Percentiles rank a stretch among this genome's conserved stretches.
These are phyloP conservation scores for Drosophila leontia DNA, from an alignment of 1,140 invertebrate genomes.

Conservation along the genomic window DNA sequence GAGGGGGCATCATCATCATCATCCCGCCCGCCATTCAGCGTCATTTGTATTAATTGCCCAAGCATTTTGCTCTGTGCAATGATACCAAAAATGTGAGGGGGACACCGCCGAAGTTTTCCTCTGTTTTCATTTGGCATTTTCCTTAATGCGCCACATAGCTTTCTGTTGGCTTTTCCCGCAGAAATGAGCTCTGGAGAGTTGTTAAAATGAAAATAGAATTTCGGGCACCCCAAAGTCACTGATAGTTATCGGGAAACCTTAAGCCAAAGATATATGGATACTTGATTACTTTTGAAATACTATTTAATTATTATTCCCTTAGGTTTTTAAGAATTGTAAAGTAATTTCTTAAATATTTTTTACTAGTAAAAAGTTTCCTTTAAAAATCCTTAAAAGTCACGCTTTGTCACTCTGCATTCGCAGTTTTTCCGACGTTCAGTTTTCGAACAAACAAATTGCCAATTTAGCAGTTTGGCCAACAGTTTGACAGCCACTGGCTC, in stretches of 20 bases:
- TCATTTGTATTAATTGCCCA: constrained; percentile 83
- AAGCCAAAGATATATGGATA: background rate
- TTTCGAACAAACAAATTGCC: constrained; percentile 31
- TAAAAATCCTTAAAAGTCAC: constrained; percentile 5
- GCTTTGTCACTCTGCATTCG: background rate
- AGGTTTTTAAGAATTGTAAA: background rate
- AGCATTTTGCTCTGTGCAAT: constrained; percentile 75
- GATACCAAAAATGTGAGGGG: constrained; percentile 71
- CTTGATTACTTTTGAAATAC: background rate
- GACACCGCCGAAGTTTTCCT: constrained; percentile 29
- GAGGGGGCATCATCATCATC: constrained; percentile 37
- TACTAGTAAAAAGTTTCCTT: background rate
- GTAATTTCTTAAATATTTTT: background rate
- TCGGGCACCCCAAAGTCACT: background rate
- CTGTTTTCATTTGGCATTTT: constrained; percentile 51
- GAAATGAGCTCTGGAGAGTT: constrained; percentile 10
- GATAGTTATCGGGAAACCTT: background rate
- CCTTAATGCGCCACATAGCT: constrained; percentile 9
- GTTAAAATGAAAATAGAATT: constrained; percentile 15
- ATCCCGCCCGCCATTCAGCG: constrained; percentile 62
- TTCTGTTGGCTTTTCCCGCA: constrained; percentile 9
- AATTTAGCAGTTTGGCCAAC: constrained; percentile 34
- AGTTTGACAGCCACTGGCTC: constrained; percentile 41
- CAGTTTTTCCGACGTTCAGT: background rate
- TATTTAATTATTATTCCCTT: background rate